Percentiles rank a stretch among this genome's conserved stretches.
phyloP scores from a whole-genome alignment of 1,140 invertebrate species.

The Calliphora vicina region DNA sequence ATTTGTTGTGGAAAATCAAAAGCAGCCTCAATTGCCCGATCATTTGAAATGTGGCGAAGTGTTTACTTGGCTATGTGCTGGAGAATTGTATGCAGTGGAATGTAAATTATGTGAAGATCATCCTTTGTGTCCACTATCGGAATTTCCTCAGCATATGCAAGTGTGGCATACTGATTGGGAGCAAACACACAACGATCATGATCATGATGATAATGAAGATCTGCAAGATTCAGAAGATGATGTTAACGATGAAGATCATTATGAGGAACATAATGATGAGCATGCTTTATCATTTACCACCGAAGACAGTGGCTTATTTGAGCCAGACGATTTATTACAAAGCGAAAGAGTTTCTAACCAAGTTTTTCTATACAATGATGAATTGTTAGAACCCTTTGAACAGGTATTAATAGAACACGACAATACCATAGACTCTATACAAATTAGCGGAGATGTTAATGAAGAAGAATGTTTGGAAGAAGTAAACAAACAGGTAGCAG shows the following conservation, averaged over 20 bases:
- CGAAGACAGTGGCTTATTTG: conserved; percentile 1
- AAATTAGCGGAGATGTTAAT: not conserved
- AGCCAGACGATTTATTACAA: not conserved
- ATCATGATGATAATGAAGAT: not conserved
- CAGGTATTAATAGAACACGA: conserved; percentile 30
- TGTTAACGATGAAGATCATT: not conserved
- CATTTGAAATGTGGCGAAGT: conserved; percentile 52
- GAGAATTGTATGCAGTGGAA: conserved; percentile 55
- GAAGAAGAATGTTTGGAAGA: not conserved
- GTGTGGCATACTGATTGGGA: conserved; percentile 56
- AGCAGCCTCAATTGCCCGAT: not conserved
- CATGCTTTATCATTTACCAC: not conserved
- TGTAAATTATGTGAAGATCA: conserved; percentile 55
- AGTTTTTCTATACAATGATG: not conserved
- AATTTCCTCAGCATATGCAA: conserved; percentile 56
- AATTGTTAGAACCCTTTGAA: conserved; percentile 16
- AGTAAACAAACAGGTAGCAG: not conserved
- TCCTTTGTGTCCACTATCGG: conserved; percentile 50
- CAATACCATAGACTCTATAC: not conserved
- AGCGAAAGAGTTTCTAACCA: not conserved
- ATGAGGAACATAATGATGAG: not conserved
- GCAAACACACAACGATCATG: not conserved
- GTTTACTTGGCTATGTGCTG: conserved; percentile 56
- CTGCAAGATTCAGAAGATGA: not conserved
- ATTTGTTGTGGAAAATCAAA: too few species aligned